phyloP scores from a whole-genome alignment of 2,888 invertebrate genomes.

The Lamproptera curius region DNA sequence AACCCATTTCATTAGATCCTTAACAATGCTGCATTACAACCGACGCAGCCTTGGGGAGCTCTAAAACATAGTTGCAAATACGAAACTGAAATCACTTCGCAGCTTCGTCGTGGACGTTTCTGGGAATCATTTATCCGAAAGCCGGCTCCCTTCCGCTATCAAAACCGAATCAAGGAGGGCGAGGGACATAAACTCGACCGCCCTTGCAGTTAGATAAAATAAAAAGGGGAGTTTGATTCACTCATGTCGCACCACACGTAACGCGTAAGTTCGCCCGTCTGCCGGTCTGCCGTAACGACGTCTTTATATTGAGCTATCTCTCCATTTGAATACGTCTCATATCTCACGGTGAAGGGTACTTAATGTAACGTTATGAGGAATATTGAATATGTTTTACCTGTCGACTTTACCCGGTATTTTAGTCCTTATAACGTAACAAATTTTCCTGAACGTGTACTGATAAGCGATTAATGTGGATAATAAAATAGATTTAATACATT shows the following conservation, averaged over 20 bases:
- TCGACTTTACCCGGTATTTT: not conserved
- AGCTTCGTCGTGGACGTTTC: slow-evolving; percentile 27
- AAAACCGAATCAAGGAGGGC: slow-evolving; percentile 75
- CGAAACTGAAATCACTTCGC: slow-evolving; percentile 37
- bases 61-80: slow-evolving; percentile 66
- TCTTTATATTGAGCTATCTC: slow-evolving; percentile 64
- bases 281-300: slow-evolving; percentile 55
- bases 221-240: slow-evolving; percentile 73
- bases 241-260: slow-evolving; percentile 63
- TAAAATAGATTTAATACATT: not conserved
- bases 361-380: slow-evolving; percentile 51
- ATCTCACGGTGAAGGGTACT: slow-evolving; percentile 58
- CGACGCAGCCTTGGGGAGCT: slow-evolving; percentile 46
- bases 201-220: slow-evolving; percentile 74
- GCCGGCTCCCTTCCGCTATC: slow-evolving; percentile 69
- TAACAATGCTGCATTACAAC: slow-evolving; percentile 47
- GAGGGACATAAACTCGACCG: slow-evolving; percentile 70
- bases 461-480: slow-evolving; percentile 1
- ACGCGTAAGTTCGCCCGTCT: slow-evolving; percentile 27
- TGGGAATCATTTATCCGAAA: slow-evolving; percentile 71
- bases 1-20: slow-evolving; percentile 64
- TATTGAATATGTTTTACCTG: slow-evolving; percentile 19
- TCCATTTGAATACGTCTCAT: slow-evolving; percentile 70
- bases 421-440: not conserved
- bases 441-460: not conserved